Percentiles rank a stretch among this genome's conserved stretches.
phyloP scores from a whole-genome alignment of 2,888 invertebrate genomes.

The Drosophila bunnanda region DNA sequence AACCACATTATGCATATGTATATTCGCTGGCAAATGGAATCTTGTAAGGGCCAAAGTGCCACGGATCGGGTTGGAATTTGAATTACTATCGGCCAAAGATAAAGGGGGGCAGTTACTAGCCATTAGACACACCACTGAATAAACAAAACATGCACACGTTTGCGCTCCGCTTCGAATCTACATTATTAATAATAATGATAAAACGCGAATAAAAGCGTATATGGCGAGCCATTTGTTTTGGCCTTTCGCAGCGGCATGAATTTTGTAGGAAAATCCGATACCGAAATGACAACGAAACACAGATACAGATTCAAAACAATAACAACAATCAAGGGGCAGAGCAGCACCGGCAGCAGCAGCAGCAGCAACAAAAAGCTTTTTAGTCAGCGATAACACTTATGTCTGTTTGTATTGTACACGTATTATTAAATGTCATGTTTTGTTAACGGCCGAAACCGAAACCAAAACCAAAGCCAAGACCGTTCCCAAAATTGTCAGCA shows the following conservation, averaged over 20 bases:
- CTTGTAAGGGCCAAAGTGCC: constrained; percentile 24
- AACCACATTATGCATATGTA: constrained; percentile 35
- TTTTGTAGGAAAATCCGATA: constrained; percentile 52
- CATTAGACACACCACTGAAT: constrained; percentile 73
- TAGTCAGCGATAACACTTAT: constrained; percentile 79
- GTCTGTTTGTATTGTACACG: constrained; percentile 76
- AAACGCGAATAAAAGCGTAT: constrained; percentile 65
- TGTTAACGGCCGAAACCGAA: constrained; percentile 74
- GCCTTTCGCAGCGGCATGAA: constrained; percentile 61
- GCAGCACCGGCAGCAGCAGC: constrained; percentile 53
- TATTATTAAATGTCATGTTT: constrained; percentile 80
- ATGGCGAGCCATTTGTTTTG: constrained; percentile 64
- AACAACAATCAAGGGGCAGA: constrained; percentile 46
- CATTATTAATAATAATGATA: constrained; percentile 78
- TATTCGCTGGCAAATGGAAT: constrained; percentile 24
- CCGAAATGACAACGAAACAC: constrained; percentile 70
- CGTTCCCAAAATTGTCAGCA: constrained; percentile 75
- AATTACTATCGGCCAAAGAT: constrained; percentile 62
- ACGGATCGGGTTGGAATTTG: constrained; percentile 51
- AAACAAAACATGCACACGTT: constrained; percentile 56
- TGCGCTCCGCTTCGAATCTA: constrained; percentile 65
- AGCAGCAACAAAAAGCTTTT: constrained; percentile 77
- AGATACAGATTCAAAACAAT: constrained; percentile 51
- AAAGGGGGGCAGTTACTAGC: constrained; percentile 57
- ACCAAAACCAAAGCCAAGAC: constrained; percentile 57